Conservation (phyloP, 2,888 invertebrate species). For the Trisateles emortualis region DNA sequence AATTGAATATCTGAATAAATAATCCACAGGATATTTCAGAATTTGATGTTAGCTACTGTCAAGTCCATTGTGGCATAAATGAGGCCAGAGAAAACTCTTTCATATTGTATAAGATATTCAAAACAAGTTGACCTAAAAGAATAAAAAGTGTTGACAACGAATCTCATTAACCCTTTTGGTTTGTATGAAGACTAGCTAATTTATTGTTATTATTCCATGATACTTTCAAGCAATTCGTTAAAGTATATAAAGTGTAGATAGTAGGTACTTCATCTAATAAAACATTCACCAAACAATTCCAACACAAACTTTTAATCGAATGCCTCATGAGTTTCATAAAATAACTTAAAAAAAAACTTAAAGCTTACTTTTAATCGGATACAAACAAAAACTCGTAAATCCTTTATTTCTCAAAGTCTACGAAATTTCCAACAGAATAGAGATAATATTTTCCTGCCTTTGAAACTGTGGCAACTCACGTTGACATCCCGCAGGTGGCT, state of each 20-base stretch:
- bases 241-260: background rate
- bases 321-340: background rate
- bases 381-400: conserved; percentile 8
- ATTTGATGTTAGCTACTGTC: conserved; percentile 21
- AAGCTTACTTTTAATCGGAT: background rate
- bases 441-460: conserved; percentile 28
- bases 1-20: conserved; percentile 43
- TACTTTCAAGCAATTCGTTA: background rate
- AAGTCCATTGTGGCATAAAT: conserved; percentile 22
- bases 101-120: conserved; percentile 36
- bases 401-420: conserved; percentile 11
- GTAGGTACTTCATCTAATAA: background rate
- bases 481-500: conserved; percentile 53
- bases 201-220: background rate
- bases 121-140: conserved; percentile 36
- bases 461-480: conserved; percentile 31
- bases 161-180: conserved; percentile 1
- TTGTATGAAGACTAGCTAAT: background rate
- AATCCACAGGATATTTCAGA: conserved; percentile 22
- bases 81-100: conserved; percentile 29
- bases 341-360: background rate
- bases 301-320: background rate
- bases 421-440: conserved; percentile 33
- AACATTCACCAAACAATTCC: background rate
- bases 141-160: conserved; percentile 19